These are phyloP conservation scores for Megathymus violae DNA, from an alignment of 1,140 invertebrate genomes.

Conservation along the genomic window DNA sequence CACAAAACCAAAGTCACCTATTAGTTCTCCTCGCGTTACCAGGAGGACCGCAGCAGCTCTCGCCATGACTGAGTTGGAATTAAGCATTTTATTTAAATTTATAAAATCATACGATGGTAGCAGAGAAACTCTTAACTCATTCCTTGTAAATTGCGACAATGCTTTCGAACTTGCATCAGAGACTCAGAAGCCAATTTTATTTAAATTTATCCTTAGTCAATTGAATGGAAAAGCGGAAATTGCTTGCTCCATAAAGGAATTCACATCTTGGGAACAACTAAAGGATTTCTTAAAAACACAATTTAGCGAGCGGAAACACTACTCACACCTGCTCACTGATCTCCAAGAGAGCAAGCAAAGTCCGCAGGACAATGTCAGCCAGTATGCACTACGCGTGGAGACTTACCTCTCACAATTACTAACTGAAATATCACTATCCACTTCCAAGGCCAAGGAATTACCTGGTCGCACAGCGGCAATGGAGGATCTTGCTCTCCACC, in stretches of 20 bases:
- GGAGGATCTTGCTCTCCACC: slow-evolving; percentile 42
- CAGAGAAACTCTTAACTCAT: slow-evolving; percentile 17
- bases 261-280: slow-evolving; percentile 36
- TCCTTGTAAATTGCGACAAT: slow-evolving; percentile 23
- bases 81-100: slow-evolving; percentile 22
- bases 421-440: slow-evolving; percentile 38
- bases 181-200: slow-evolving; percentile 21
- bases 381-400: slow-evolving; percentile 37
- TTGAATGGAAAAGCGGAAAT: slow-evolving; percentile 11
- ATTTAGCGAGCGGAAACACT: slow-evolving; percentile 41
- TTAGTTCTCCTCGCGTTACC: background rate
- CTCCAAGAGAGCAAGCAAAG: slow-evolving; percentile 37
- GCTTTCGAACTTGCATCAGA: slow-evolving; percentile 13
- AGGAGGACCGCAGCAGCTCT: slow-evolving; percentile 6
- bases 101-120: slow-evolving; percentile 19
- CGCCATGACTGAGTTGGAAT: slow-evolving; percentile 3
- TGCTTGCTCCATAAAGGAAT: slow-evolving; percentile 30
- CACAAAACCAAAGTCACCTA: background rate
- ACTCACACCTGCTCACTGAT: slow-evolving; percentile 37
- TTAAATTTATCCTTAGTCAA: slow-evolving; percentile 10
- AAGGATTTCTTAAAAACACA: slow-evolving; percentile 42
- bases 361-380: slow-evolving; percentile 29
- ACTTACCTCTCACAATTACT: slow-evolving; percentile 40
- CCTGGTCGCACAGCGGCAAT: slow-evolving; percentile 40
- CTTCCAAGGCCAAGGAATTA: slow-evolving; percentile 31